phyloP scores from a whole-genome alignment of 2,797 vertebrate genomes.

The Morelia viridis region DNA sequence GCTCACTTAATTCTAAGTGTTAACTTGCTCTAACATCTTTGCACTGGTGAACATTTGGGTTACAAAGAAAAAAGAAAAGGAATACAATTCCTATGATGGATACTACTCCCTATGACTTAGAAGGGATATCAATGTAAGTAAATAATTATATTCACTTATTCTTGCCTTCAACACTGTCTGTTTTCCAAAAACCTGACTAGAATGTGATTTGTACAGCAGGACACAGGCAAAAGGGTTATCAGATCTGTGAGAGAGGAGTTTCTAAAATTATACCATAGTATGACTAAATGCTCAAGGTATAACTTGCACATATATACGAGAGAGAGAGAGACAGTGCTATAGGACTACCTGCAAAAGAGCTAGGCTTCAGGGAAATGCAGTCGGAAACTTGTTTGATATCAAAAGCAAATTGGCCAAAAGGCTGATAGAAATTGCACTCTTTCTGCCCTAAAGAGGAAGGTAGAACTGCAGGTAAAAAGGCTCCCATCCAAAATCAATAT shows the following conservation, averaged over 20 bases:
- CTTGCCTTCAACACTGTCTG: too few relatives aligned
- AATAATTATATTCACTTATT: background rate
- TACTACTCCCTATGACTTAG: background rate
- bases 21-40: too few relatives aligned
- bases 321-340: too few relatives aligned
- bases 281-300: background rate
- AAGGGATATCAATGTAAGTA: background rate
- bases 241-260: background rate
- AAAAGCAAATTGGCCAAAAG: background rate
- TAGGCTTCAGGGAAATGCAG: background rate
- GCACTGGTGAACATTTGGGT: background rate
- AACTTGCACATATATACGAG: too few relatives aligned
- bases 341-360: too few relatives aligned
- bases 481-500: background rate
- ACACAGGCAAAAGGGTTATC: background rate
- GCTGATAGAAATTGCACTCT: background rate
- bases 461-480: background rate
- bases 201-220: background rate
- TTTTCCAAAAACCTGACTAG: background rate
- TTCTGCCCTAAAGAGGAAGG: background rate
- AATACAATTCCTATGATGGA: background rate
- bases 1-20: too few relatives aligned
- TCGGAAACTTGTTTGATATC: background rate
- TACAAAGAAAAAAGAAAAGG: background rate
- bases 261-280: background rate